Percentiles rank a stretch among this genome's conserved stretches.
Conservation (phyloP, 2,113 vertebrate species). For the Syngnathus scovelli region DNA sequence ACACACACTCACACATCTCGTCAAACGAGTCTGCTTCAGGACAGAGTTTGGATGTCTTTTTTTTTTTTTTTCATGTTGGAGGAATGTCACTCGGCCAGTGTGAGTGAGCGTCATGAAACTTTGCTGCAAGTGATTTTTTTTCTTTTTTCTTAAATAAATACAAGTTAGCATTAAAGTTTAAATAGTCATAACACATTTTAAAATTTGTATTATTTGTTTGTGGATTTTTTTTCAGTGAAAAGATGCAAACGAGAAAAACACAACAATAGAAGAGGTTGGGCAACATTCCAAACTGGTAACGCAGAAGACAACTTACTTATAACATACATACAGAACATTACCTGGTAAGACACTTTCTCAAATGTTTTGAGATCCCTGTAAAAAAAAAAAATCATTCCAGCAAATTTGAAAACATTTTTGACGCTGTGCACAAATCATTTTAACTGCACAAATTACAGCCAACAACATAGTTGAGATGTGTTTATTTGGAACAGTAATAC, state of each 20-base stretch:
- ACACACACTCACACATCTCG: constrained; percentile 37
- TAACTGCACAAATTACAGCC: constrained; percentile 6
- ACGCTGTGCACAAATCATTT: not conserved
- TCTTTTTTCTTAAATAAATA: not conserved
- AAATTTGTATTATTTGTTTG: not conserved
- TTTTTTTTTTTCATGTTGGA: constrained; percentile 33
- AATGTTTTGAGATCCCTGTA: too few relatives aligned
- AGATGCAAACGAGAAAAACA: not conserved
- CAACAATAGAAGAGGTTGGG: constrained; percentile 5
- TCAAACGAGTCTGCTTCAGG: constrained; percentile 58
- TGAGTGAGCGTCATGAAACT: constrained; percentile 40
- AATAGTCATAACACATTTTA: not conserved
- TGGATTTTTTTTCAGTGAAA: not conserved
- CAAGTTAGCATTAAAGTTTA: not conserved
- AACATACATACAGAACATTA: not conserved
- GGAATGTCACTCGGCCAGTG: constrained; percentile 64
- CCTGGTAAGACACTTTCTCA: not conserved
- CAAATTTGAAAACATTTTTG: not conserved
- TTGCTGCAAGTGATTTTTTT: not conserved
- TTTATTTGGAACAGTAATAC: constrained; percentile 99
- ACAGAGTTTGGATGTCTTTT: constrained; percentile 7
- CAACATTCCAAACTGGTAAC: constrained; percentile 41
- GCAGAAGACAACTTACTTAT: constrained; percentile 21
- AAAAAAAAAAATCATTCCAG: too few relatives aligned
- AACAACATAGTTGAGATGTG: constrained; percentile 71